A percentile compares a stretch with the other conserved stretches of the same genome.
These are phyloP conservation scores for Sebastes diaconus DNA, from an alignment of 2,797 vertebrate genomes.

Conservation along the genomic window DNA sequence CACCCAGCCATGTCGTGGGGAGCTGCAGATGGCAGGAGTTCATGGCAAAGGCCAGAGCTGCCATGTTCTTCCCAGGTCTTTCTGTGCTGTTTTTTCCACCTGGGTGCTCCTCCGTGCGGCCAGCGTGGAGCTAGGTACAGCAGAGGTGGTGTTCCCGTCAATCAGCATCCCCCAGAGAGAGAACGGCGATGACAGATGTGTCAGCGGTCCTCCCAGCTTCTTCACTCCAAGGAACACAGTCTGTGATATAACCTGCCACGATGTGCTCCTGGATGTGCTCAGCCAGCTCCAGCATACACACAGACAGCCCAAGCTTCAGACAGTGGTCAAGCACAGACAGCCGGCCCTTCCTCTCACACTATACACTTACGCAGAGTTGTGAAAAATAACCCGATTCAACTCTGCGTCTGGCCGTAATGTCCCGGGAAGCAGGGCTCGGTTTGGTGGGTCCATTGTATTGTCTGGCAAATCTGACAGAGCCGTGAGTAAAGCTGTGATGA, in stretches of 20 bases:
- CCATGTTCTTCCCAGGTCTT: conserved; percentile 67
- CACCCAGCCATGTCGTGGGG: conserved; percentile 80
- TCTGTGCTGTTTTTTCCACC: conserved; percentile 64
- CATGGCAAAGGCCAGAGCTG: conserved; percentile 69
- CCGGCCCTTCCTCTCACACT: conserved; percentile 47
- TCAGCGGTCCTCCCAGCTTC: conserved; percentile 46
- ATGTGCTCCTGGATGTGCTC: conserved; percentile 38
- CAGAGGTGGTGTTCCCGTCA: conserved; percentile 68
- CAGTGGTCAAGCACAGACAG: conserved; percentile 50
- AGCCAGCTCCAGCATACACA: conserved; percentile 44
- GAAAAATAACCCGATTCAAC: conserved; percentile 41
- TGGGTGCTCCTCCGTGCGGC: conserved; percentile 44
- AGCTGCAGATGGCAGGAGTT: conserved; percentile 70
- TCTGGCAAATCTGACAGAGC: conserved; percentile 72
- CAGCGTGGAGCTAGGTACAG: conserved; percentile 46
- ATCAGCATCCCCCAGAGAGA: conserved; percentile 55
- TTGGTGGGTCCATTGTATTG: conserved; percentile 72
- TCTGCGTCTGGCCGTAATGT: conserved; percentile 32
- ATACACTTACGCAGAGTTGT: conserved; percentile 29
- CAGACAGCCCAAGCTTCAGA: conserved; percentile 48
- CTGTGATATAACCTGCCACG: conserved; percentile 17
- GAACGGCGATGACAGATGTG: conserved; percentile 59
- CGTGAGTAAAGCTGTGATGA: conserved; percentile 75
- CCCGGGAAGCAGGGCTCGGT: conserved; percentile 49
- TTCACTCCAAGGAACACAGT: conserved; percentile 58